Evolutionary conservation across 2,113 vertebrate species (phyloP), one percentile per base, ranked within the genome.

Genomic region (Alaudala cheleensis): DNA sequence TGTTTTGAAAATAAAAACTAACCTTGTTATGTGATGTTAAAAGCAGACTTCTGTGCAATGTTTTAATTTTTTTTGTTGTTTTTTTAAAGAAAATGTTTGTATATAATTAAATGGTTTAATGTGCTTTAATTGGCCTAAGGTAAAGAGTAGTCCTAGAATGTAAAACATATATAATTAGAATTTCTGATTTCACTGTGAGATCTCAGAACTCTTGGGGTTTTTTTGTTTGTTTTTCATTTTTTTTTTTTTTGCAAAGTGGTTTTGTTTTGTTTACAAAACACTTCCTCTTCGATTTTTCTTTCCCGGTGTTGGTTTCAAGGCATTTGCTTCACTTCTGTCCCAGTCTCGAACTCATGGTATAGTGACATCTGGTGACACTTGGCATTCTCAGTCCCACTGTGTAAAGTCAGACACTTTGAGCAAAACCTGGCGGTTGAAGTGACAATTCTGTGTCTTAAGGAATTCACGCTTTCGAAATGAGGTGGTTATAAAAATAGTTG

Each of bases 401-500:
- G 95, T 91, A 97, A 95, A 95, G 93, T 96, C 93, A 83, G 96
- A 96, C 92, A 96, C 95, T 96, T 93, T 96, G 95, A 96, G 95
- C 93, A 96, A 97, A 96, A 95, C 83, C 94, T 67, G 89, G 82
- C 89, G 60, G 82, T 88, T 88, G 95, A 93, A 92, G 94, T 80
- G 92, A 96, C 89, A 95, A 85, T 96, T 93, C 90, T 94, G 81
- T 97, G 95, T 97, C 96, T 80, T 37, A 37, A 91, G 91, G 93
- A 96, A 84, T 95, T 88, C 92, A 94, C 89, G 95, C 94, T 97
- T 98, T 97, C 94, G 6, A 95, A 94, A 98, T 97, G 97, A 98
- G 97, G 97, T 98, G 97, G 96, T 97, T 97, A 97, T 95, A 97
- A 97, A 98, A 98, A 97, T 98, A 98, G 98, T 98, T 98, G 98